Evolutionary conservation across 2,113 vertebrate genomes (phyloP), one percentile per base, ranked within the genome.

Genomic region (Megaceryle maxima): DNA sequence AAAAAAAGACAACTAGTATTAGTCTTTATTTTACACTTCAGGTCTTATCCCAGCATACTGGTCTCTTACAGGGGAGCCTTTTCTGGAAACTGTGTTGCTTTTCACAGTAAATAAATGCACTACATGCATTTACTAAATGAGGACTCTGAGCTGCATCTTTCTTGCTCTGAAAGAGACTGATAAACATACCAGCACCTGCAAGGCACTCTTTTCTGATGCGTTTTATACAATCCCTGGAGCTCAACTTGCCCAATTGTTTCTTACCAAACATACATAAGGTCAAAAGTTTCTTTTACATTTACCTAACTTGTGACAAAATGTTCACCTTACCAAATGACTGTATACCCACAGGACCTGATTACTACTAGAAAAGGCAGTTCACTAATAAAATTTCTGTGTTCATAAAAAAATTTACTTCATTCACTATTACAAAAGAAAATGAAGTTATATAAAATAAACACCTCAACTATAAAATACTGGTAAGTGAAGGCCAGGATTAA

Each of bases 291-390:
- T 86, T 88, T 43, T 43, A 68, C 29, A 55, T 57, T 53, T 68
- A 64, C 11, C 59, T 53, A 6, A 48, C 68, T 51, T 57, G 33
- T 70, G 67, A 68, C 37, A 82, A 82, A 93, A 60, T 2, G 1
- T 63, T 93, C 62, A 41, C 18, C 26, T 62, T 73, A 57, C 24
- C 22, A 22, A 73, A 1, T 46, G 37, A 51, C 39, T 55, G 46
- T 5, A 64, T 5, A 21, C 41, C n/a, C 8, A 6, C 8, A 20
- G 0, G 1, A 59, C 28, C 19, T n/a, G 19, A 76, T 28, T 50
- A n/a, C 55, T 63, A 28, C 64, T 39, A 64, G 44, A 59, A 88
- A 94, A 82, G 19, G 22, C 29, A 73, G 41, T 28, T 55, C 4
- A 1, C 41, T 78, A 28, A 41, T 41, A 74, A 83, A 55, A 21